Conservation (phyloP, 92 coral and sea anemone genomes). For the Montipora capitata region DNA sequence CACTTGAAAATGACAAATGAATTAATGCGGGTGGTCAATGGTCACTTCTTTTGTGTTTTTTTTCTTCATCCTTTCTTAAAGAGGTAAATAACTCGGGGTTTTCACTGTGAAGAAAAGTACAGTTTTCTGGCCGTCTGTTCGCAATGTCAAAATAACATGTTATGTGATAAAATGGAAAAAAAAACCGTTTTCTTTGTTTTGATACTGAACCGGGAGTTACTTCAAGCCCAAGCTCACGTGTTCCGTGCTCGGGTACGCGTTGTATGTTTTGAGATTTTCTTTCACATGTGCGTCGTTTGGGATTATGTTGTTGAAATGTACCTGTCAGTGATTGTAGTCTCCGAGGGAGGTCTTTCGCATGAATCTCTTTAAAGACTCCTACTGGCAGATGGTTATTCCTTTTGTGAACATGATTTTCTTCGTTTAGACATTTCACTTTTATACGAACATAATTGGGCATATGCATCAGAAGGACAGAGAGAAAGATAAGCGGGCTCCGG, state of each 20-base stretch:
- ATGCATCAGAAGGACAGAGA: too few relatives aligned
- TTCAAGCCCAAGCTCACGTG: neutral
- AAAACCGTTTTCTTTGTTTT: constrained; percentile 13
- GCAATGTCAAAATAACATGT: constrained; percentile 46
- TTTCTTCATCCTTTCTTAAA: constrained; percentile 4
- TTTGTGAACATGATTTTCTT: too few relatives aligned
- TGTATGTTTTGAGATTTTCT: constrained; percentile 11
- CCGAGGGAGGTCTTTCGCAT: constrained; percentile 10
- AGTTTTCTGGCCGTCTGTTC: constrained; percentile 20
- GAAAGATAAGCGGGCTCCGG: too few relatives aligned
- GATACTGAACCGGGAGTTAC: neutral
- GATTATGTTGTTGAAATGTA: neutral
- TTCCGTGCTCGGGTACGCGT: neutral
- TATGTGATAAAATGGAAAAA: constrained; percentile 30
- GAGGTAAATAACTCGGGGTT: constrained; percentile 18
- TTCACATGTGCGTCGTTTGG: constrained; percentile 24
- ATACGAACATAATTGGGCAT: too few relatives aligned
- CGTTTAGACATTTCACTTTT: too few relatives aligned
- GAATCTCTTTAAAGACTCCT: too few relatives aligned
- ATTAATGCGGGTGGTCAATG: constrained; percentile 38
- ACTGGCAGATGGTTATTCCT: too few relatives aligned
- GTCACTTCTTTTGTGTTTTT: constrained; percentile 38
- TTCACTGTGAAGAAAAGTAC: constrained; percentile 11
- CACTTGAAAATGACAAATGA: too few relatives aligned
- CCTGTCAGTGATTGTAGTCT: neutral